phyloP scores from a whole-genome alignment of 2,113 vertebrate species.

The Diglossa brunneiventris region DNA sequence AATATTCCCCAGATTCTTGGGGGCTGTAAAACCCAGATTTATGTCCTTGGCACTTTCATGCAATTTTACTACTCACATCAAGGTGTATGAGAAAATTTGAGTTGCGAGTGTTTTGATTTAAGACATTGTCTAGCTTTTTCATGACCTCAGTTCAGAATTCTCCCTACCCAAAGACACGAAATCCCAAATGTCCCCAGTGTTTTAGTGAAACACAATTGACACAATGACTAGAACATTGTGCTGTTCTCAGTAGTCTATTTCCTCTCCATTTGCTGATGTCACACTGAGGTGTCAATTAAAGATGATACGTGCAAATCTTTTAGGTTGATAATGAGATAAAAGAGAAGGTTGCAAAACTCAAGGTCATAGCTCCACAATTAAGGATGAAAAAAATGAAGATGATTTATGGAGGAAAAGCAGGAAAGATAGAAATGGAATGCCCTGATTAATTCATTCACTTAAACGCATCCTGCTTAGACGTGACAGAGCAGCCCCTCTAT shows the following conservation, averaged over 20 bases:
- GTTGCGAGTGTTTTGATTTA: background rate
- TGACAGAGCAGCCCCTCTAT: fast-evolving
- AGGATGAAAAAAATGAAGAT: constrained; percentile 61
- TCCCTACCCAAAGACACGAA: background rate
- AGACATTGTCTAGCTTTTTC: background rate
- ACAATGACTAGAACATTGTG: constrained; percentile 9
- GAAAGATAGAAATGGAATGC: background rate
- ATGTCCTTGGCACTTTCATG: background rate
- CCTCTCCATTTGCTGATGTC: constrained; percentile 67
- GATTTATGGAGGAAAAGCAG: constrained; percentile 36
- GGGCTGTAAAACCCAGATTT: background rate
- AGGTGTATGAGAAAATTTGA: background rate
- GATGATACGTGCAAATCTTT: constrained; percentile 76
- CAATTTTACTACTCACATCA: background rate
- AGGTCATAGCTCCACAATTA: constrained; percentile 66
- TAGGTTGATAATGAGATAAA: constrained; percentile 66
- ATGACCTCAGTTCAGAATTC: background rate
- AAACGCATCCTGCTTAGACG: background rate
- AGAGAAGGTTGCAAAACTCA: constrained; percentile 67
- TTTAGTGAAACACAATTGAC: constrained; percentile 40
- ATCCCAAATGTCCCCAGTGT: background rate
- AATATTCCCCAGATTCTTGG: background rate
- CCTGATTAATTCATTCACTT: background rate
- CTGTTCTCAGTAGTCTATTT: constrained; percentile 34
- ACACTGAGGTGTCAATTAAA: constrained; percentile 75